Evolutionary conservation across 2,797 vertebrate species (phyloP).

Genomic region (Rhyacichthys aspro): DNA sequence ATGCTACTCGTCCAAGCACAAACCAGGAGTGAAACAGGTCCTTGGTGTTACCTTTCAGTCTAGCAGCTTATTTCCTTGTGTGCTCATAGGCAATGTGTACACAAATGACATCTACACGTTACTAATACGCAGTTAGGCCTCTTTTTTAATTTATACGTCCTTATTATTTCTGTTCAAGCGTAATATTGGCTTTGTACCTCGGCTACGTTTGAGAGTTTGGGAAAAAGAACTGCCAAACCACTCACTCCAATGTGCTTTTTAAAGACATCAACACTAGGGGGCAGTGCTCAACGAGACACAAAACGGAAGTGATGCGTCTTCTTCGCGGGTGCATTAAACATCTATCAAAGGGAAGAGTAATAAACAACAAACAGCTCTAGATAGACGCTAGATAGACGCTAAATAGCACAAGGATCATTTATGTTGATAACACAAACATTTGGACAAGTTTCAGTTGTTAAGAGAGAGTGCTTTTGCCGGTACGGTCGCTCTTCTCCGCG

Average conservation of each 20-base stretch:
- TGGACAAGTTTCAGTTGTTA: fast-evolving
- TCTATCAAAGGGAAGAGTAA: constrained; percentile 18
- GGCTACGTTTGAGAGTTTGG: no score
- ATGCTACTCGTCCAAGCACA: constrained; percentile 22
- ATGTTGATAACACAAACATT: background rate
- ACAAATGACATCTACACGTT: constrained; percentile 6
- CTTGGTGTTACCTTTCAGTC: constrained; percentile 6
- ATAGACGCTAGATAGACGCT: constrained; percentile 12
- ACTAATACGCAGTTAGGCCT: background rate
- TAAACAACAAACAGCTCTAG: constrained; percentile 60
- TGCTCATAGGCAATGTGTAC: background rate
- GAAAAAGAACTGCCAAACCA: no score
- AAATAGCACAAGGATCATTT: background rate
- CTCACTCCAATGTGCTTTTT: background rate
- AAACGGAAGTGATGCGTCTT: constrained; percentile 20
- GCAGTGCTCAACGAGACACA: background rate
- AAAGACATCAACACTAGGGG: constrained; percentile 20
- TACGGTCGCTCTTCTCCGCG: background rate
- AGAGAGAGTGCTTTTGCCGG: background rate
- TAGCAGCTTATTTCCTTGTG: constrained; percentile 20
- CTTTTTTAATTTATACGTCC: no score
- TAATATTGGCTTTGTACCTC: no score
- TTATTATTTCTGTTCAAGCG: no score
- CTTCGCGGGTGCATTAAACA: constrained; percentile 37
- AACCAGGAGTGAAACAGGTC: constrained; percentile 3